Evolutionary conservation across 2,888 invertebrate genomes (phyloP).

Genomic region (Augiades crinisus): DNA sequence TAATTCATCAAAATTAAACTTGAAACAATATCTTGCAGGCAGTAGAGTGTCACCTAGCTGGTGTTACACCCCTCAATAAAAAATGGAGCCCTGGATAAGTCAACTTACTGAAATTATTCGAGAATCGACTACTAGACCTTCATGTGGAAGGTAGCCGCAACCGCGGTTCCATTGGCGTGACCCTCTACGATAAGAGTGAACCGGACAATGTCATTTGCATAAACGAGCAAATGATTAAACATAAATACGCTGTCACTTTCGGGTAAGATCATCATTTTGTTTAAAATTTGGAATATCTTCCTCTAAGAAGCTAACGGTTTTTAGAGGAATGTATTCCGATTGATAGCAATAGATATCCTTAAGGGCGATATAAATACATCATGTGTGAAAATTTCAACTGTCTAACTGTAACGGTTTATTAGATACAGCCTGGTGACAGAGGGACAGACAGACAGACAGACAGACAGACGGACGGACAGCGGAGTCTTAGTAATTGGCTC

Average conservation of each 20-base stretch:
- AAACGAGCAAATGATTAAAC: slow-evolving; percentile 63
- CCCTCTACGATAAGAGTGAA: slow-evolving; percentile 50
- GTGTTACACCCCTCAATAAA: slow-evolving; percentile 61
- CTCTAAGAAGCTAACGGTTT: too few relatives aligned
- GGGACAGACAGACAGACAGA: too few relatives aligned
- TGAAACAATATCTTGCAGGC: slow-evolving; percentile 43
- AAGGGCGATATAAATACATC: too few relatives aligned
- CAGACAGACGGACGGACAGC: too few relatives aligned
- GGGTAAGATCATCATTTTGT: slow-evolving; percentile 63
- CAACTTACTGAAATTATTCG: slow-evolving; percentile 48
- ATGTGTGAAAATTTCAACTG: too few relatives aligned
- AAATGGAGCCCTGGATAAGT: slow-evolving; percentile 62
- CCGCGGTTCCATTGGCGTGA: slow-evolving; percentile 55
- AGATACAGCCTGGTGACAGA: too few relatives aligned
- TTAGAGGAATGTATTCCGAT: too few relatives aligned
- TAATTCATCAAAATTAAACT: too few relatives aligned
- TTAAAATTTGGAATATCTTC: too few relatives aligned
- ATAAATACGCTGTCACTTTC: slow-evolving; percentile 62
- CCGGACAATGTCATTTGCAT: slow-evolving; percentile 51
- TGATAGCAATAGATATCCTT: too few relatives aligned
- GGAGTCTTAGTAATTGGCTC: too few relatives aligned
- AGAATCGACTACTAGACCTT: slow-evolving; percentile 46
- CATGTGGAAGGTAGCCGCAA: slow-evolving; percentile 54
- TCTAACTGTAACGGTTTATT: too few relatives aligned
- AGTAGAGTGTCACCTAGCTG: slow-evolving; percentile 64